Percentiles rank a stretch among this genome's conserved stretches.
Evolutionary conservation across 2,888 invertebrate species (phyloP).

Genomic region (Diarsia dahlii): DNA sequence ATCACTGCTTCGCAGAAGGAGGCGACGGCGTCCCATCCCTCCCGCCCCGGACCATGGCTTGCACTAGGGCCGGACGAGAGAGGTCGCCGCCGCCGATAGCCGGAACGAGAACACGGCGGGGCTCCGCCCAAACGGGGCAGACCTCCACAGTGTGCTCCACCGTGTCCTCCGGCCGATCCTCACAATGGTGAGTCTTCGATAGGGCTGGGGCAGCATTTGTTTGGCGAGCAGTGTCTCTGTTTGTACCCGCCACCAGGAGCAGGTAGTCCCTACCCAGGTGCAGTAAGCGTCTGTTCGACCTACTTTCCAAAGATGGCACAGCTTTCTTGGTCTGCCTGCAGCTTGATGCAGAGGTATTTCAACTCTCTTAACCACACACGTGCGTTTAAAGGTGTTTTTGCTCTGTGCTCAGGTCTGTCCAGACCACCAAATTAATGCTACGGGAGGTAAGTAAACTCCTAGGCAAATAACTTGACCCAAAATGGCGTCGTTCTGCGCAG

Average conservation of each 20-base stretch:
- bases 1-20: too few species aligned
- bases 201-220: background rate
- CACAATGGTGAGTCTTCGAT: too few species aligned
- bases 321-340: background rate
- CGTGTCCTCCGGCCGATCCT: too few species aligned
- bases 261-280: background rate
- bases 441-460: background rate
- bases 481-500: too few species aligned
- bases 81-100: too few species aligned
- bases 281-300: background rate
- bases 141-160: too few species aligned
- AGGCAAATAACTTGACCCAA: too few species aligned
- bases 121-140: too few species aligned
- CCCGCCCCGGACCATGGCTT: too few species aligned
- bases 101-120: too few species aligned
- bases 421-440: background rate
- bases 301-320: background rate
- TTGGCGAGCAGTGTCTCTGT: background rate
- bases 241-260: background rate
- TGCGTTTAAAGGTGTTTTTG: background rate
- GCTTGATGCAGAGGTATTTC: background rate
- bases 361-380: background rate
- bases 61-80: too few species aligned
- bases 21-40: too few species aligned
- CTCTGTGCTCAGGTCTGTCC: background rate